Evolutionary conservation across 2,113 vertebrate genomes (phyloP), one percentile per base, ranked within the genome.

Genomic region (Piaya cayana): DNA sequence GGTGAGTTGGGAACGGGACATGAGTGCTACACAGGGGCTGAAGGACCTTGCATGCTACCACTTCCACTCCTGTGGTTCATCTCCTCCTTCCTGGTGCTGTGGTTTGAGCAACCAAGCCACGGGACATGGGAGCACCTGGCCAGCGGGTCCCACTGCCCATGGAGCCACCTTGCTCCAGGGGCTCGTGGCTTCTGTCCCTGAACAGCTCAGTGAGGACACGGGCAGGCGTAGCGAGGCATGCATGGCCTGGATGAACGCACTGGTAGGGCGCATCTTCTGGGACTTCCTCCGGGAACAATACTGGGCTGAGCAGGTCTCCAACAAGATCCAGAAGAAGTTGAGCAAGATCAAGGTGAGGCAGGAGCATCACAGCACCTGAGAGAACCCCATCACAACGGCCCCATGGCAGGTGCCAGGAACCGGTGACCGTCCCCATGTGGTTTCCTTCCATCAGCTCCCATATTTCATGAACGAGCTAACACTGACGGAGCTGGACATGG

Each of bases 401-500:
- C 22, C 17, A 18, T 0, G 0, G 34, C 0, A 0, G 34, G 52
- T 37, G 36, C n/a, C 12, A 14, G 60, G 34, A 64, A 36, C 53
- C 0, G 1, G 45, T 88, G 56, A 72, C 47, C 5, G 1, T 77
- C 19, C 25, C 60, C 0, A 0, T 6, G 62, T 53, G 90, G 63
- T 36, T 96, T 85, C 94, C 53, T 42, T 92, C 37, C 50, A 23
- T 70, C 96, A 99, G 98, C 94, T 99, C 95, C 99, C 99, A 1
- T 99, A 99, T 89, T 99, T 99, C 77, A 99, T 99, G 99, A 98
- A 99, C 7, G 98, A 99, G 93, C 97, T 99, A 95, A 98, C 97
- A 0, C 97, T 99, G 91, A 99, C 98, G 0, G 99, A 98, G 88
- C 87, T 99, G 97, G 98, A 99, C 88, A 98, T 99, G 99, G 99